These are phyloP conservation scores for Hemicentrotus pulcherrimus DNA, from an alignment of 35 echinoderm and acorn worm genomes.

Conservation along the genomic window DNA sequence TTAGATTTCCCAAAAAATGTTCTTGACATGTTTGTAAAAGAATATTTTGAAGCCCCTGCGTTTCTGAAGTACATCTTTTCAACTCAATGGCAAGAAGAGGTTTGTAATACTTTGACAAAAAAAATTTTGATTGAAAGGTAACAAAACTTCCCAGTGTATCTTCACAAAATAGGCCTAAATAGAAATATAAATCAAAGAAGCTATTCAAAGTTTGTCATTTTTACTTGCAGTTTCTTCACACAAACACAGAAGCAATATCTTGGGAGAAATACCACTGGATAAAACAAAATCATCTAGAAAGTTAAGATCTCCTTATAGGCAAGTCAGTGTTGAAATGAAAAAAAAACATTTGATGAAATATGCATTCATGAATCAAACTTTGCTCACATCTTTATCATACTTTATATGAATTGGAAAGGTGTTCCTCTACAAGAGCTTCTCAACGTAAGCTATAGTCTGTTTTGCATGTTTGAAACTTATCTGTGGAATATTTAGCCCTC, in stretches of 20 bases:
- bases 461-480: not conserved
- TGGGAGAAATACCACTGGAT: not conserved
- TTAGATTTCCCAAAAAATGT: not conserved
- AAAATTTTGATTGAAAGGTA: not conserved
- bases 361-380: too few relatives aligned
- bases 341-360: too few relatives aligned
- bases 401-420: too few relatives aligned
- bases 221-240: not conserved
- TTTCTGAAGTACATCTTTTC: not conserved
- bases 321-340: not conserved
- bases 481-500: not conserved
- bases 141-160: not conserved
- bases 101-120: not conserved
- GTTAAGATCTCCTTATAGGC: not conserved
- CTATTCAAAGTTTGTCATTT: not conserved
- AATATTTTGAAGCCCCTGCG: not conserved
- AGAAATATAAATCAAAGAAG: not conserved
- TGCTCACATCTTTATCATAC: too few relatives aligned
- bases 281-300: not conserved
- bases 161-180: not conserved
- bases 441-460: too few relatives aligned
- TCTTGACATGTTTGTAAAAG: not conserved
- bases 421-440: too few relatives aligned
- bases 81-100: not conserved
- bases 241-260: not conserved